phyloP scores from a whole-genome alignment of 2,888 invertebrate species.

The Anoplius nigerrimus region DNA sequence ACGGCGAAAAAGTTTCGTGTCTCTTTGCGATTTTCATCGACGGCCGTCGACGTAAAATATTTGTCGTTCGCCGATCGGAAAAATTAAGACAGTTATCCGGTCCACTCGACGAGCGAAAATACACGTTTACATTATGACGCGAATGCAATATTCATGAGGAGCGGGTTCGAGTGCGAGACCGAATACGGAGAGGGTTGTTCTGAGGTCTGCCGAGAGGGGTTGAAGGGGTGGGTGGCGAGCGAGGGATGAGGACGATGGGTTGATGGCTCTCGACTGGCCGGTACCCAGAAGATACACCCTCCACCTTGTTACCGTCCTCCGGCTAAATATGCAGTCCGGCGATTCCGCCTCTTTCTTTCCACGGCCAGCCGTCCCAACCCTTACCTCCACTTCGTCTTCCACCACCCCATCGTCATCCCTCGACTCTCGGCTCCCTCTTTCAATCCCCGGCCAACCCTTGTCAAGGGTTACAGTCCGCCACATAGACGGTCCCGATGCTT shows the following conservation, averaged over 20 bases:
- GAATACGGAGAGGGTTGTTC: conserved; percentile 41
- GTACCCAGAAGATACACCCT: conserved; percentile 42
- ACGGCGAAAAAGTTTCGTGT: no score
- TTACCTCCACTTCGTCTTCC: not conserved
- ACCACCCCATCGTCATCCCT: not conserved
- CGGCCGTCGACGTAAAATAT: no score
- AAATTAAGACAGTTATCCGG: no score
- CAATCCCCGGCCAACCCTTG: not conserved
- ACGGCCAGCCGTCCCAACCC: conserved; percentile 13
- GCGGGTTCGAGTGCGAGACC: conserved; percentile 26
- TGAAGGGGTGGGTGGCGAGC: conserved; percentile 21
- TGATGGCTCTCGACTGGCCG: conserved; percentile 50
- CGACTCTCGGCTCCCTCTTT: not conserved
- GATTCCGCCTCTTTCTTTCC: conserved; percentile 28
- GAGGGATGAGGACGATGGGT: conserved; percentile 29
- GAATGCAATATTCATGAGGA: conserved; percentile 60
- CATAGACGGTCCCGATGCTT: not conserved
- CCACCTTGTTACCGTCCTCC: conserved; percentile 50
- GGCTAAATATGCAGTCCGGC: conserved; percentile 51
- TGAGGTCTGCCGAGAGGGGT: conserved; percentile 33
- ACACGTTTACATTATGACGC: conserved; percentile 41
- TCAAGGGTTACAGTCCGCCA: conserved; percentile 1
- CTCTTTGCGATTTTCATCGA: no score
- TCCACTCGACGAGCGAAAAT: no score
- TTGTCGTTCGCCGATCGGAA: no score